Evolutionary conservation across 2,113 vertebrate species (phyloP).

Genomic region (Cettia cetti): DNA sequence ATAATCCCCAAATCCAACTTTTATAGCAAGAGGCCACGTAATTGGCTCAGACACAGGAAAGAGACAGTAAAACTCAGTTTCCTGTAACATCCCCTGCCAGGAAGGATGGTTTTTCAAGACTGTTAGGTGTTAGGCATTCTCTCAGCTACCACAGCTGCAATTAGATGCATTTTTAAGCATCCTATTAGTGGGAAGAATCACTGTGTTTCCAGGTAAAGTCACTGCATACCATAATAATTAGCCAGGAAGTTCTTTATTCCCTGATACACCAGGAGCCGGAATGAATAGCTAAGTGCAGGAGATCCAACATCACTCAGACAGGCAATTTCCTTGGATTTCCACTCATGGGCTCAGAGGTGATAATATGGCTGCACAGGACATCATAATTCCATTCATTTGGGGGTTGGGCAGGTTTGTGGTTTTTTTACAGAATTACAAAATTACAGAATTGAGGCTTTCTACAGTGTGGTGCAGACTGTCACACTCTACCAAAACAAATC

Average conservation of each 20-base stretch:
- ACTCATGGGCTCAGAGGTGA: not conserved
- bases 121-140: not conserved
- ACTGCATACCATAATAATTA: not conserved
- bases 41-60: not conserved
- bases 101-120: not conserved
- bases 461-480: not conserved
- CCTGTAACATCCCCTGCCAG: not conserved
- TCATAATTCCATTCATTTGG: not conserved
- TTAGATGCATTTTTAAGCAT: constrained; percentile 51
- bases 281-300: not conserved
- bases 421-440: not conserved
- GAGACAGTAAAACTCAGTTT: not conserved
- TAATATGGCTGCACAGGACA: not conserved
- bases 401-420: not conserved
- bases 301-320: fast-evolving
- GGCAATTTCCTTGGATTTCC: not conserved
- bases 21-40: not conserved
- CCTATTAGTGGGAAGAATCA: not conserved
- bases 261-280: not conserved
- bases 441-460: not conserved
- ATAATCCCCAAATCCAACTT: not conserved
- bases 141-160: constrained; percentile 1
- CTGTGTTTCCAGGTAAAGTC: constrained; percentile 32
- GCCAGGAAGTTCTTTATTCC: not conserved
- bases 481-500: not conserved